Conservation (phyloP, 2,113 vertebrate species). For the Ceratotherium simum region DNA sequence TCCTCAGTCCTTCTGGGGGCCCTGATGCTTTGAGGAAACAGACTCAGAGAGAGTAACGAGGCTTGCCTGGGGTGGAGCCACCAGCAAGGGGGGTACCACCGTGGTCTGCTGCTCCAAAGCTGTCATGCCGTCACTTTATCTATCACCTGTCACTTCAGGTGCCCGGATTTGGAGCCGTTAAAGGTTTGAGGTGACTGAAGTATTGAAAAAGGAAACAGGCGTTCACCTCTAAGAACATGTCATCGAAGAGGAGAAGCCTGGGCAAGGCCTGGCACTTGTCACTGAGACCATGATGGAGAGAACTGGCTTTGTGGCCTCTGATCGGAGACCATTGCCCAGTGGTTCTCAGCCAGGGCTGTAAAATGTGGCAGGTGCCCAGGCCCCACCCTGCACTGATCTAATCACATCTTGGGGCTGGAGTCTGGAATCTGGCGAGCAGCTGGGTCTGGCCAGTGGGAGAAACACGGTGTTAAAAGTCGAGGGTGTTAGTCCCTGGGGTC, state of each 20-base stretch:
- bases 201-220: background rate
- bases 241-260: background rate
- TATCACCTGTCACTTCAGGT: background rate
- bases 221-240: rapidly evolving
- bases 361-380: background rate
- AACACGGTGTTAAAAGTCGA: rapidly evolving
- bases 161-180: background rate
- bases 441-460: rapidly evolving
- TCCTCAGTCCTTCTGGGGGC: background rate
- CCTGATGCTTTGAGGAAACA: background rate
- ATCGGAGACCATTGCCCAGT: rapidly evolving
- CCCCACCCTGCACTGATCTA: rapidly evolving
- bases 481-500: rapidly evolving
- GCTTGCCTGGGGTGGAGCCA: background rate
- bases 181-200: rapidly evolving
- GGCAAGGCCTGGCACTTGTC: background rate
- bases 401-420: background rate
- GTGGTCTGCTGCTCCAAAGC: background rate
- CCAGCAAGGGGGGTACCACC: background rate
- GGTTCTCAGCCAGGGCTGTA: background rate
- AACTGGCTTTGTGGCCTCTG: rapidly evolving
- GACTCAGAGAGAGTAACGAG: background rate
- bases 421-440: background rate
- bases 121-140: no score
- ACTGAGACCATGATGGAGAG: rapidly evolving